A percentile compares a stretch with the other conserved stretches of the same genome.
phyloP scores from a whole-genome alignment of 2,797 vertebrate species.

The Mus spretus region DNA sequence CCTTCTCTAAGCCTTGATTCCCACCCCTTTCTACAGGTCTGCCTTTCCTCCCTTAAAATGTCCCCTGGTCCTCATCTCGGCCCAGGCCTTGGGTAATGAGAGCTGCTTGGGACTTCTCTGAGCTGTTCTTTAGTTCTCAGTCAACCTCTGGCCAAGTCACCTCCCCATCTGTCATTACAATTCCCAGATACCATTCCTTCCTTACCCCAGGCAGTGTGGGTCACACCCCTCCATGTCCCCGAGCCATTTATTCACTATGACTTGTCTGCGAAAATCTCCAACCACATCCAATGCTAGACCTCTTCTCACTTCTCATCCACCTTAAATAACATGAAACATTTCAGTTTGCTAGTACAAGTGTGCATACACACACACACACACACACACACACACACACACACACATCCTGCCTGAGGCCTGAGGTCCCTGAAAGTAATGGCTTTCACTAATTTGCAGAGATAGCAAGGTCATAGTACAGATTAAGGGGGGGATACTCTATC shows the following conservation, averaged over 20 bases:
- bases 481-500: background rate
- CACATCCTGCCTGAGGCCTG: fast-evolving
- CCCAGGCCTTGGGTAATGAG: fast-evolving
- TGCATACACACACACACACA: background rate
- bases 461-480: background rate
- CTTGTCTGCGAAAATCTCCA: background rate
- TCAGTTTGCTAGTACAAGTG: background rate
- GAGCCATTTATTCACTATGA: background rate
- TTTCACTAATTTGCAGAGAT: background rate
- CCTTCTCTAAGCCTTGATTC: background rate
- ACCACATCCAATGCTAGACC: background rate
- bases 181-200: background rate
- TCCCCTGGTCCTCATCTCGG: background rate
- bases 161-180: background rate
- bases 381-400: background rate
- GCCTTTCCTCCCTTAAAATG: background rate
- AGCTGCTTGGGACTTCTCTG: background rate
- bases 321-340: constrained; percentile 10
- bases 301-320: background rate
- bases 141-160: background rate
- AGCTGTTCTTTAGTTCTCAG: background rate
- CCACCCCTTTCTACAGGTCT: background rate
- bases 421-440: background rate
- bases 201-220: background rate
- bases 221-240: no score